Evolutionary conservation across 2,888 invertebrate genomes (phyloP).

Genomic region (Leucophenga maculata): DNA sequence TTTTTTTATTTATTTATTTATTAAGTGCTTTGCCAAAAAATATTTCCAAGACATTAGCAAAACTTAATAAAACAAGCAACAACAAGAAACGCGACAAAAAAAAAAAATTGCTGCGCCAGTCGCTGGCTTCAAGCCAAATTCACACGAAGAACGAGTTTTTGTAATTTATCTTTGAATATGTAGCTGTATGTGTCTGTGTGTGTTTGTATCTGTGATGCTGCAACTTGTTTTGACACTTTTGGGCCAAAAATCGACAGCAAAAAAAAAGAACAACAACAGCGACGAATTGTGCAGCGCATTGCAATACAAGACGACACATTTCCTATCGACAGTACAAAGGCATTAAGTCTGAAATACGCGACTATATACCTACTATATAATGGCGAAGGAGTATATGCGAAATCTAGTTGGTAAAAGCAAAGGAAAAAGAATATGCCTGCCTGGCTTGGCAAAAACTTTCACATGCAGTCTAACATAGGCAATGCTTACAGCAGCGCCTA

Average conservation of each 20-base stretch:
- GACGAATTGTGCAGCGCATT: background rate
- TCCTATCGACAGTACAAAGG: background rate
- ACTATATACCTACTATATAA: background rate
- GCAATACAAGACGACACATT: background rate
- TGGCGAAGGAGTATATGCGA: background rate
- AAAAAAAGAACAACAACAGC: constrained; percentile 29
- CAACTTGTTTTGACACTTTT: constrained; percentile 62
- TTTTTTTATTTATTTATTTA: too few species aligned
- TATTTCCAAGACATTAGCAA: constrained; percentile 12
- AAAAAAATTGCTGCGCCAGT: constrained; percentile 16
- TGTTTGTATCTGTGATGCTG: constrained; percentile 39
- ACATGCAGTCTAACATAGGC: background rate
- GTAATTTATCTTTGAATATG: constrained; percentile 48
- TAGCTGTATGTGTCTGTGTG: constrained; percentile 21
- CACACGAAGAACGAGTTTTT: constrained; percentile 38
- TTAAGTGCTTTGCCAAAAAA: constrained; percentile 30
- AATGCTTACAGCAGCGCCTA: background rate
- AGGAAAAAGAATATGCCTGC: background rate
- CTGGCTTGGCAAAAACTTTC: constrained; percentile 10
- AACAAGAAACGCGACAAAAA: constrained; percentile 1
- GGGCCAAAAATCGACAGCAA: constrained; percentile 40
- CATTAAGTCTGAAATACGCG: constrained; percentile 17
- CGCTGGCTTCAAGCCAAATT: constrained; percentile 9
- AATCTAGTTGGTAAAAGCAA: background rate
- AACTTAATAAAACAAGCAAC: constrained; percentile 24